These are phyloP conservation scores for Zoroaster sp. DNA, from an alignment of 53 echinoderm and acorn worm species.

Conservation along the genomic window DNA sequence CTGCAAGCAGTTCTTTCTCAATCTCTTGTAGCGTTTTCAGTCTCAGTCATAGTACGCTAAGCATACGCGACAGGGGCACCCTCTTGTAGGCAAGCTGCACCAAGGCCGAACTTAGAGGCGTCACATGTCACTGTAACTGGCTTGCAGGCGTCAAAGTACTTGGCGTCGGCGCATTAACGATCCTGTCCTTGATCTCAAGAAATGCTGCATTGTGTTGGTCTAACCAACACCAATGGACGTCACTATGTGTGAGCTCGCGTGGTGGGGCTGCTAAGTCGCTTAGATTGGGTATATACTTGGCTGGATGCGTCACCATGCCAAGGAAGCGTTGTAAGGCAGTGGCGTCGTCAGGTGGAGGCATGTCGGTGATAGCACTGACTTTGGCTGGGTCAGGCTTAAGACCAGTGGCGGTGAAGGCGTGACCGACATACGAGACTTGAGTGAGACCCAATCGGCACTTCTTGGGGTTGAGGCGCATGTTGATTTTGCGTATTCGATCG, in stretches of 20 bases:
- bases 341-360: constrained; percentile 17
- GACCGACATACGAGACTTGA: no score
- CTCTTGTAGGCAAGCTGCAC: constrained; percentile 45
- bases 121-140: constrained; percentile 52
- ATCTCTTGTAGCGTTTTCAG: constrained; percentile 16
- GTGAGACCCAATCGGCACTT: no score
- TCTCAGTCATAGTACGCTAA: constrained; percentile 16
- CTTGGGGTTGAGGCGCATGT: no score
- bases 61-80: constrained; percentile 18
- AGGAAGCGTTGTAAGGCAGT: constrained; percentile 32
- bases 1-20: constrained; percentile 48
- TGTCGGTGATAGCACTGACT: constrained; percentile 42
- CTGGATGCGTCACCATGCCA: constrained; percentile 27
- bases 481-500: no score
- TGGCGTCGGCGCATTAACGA: constrained; percentile 7
- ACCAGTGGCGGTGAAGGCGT: constrained; percentile 42
- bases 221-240: constrained; percentile 27
- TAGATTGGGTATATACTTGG: constrained; percentile 8
- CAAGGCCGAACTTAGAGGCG: constrained; percentile 35
- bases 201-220: neutral
- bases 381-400: constrained; percentile 58
- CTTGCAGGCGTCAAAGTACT: neutral
- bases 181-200: neutral
- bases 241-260: constrained; percentile 16
- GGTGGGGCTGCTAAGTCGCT: constrained; percentile 46